Evolutionary conservation across 2,113 vertebrate species (phyloP), one percentile per base, ranked within the genome.

Genomic region (Epinephelus fuscoguttatus): DNA sequence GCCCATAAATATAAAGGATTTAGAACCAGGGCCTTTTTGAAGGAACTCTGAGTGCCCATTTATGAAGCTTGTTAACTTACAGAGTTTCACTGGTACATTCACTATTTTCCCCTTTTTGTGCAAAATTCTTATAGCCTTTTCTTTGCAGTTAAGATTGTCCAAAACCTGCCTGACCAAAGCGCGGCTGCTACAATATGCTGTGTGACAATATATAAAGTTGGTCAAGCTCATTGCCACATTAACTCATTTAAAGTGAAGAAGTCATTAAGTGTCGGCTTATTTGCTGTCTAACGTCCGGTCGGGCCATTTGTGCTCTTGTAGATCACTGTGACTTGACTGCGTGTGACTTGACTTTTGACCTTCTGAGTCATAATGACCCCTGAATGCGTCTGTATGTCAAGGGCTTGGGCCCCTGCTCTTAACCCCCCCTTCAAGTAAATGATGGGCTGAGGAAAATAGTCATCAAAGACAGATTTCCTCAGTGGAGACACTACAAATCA

Each of bases 1-100:
- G 78, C 70, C 88, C 91, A 93, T 91, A 93, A 93, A 94, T 93
- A 93, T 84, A 87, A 78, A 90, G 85, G 80, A 89, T 94, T 93
- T 85, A 91, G 59, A 82, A 85, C 61, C 85, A 82, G 67, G 23
- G 79, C 75, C 81, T 83, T 84, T 30, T 91, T 78, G 84, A 90
- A 90, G 79, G 77, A 81, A 88, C 71, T 84, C 80, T 68, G 70
- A 89, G 90, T 88, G 82, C 81, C 75, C 47, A 80, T 89, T 92
- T 82, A 88, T 80, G 68, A 88, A 92, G 85, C 87, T 84, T 88
- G 81, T 88, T 89, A 84, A 85, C 66, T 86, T 73, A 50, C 9
- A 85, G 53, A 75, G 73, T 90, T 89, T 89, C 63, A 55, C 73
- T 80, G 27, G 66, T 75, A 69, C 42, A 81, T 45, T 75, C 62